Conservation (phyloP, 2,888 invertebrate species). For the Cynaeus angustus region DNA sequence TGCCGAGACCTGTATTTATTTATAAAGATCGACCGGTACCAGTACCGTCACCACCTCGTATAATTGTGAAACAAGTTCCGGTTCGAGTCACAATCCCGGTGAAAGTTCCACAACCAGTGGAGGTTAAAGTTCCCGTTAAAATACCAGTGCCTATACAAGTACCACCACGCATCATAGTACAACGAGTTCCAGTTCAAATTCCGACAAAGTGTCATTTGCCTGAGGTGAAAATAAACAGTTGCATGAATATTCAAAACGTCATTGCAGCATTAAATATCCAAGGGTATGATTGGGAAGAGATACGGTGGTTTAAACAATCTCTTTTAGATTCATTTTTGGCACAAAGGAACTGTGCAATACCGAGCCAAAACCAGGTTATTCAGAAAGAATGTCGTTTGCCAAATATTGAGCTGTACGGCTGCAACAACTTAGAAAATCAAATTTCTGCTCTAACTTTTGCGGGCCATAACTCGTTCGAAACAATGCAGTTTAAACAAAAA, state of each 20-base stretch:
- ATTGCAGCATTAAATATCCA: background rate
- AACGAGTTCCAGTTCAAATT: constrained; percentile 13
- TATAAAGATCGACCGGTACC: constrained; percentile 6
- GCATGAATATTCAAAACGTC: background rate
- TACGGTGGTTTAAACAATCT: background rate
- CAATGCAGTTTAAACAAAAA: too few species aligned
- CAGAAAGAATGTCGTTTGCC: too few species aligned
- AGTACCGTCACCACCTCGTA: background rate
- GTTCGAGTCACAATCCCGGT: background rate
- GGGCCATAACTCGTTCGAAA: too few species aligned
- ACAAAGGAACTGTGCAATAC: background rate
- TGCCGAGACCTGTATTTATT: background rate
- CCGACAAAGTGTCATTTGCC: background rate
- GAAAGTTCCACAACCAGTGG: background rate
- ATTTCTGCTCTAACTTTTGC: background rate
- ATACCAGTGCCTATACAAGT: constrained; percentile 5
- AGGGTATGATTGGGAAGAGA: background rate
- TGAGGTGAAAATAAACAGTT: background rate
- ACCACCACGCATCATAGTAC: constrained; percentile 42
- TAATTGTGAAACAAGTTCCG: background rate
- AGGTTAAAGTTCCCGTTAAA: background rate
- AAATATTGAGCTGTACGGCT: background rate
- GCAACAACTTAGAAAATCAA: constrained; percentile 12
- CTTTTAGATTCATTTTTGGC: too few species aligned
- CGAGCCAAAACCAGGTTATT: background rate